Base-by-base conservation (phyloP, 2,113 vertebrate species). In the Lophura nycthemera region DNA sequence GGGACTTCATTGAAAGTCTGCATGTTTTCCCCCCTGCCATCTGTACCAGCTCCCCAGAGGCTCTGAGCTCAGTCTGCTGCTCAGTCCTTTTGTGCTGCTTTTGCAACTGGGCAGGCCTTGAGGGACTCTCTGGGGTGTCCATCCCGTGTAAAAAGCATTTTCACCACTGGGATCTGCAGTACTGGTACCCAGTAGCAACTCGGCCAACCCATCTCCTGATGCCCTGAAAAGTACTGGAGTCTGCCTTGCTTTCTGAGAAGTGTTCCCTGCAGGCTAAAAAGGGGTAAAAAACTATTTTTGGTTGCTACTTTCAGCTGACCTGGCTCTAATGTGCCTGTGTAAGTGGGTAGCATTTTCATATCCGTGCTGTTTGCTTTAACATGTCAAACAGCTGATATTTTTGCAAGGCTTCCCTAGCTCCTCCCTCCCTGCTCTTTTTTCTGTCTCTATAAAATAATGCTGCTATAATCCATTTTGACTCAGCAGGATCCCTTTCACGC, bases 401-500 rank as follows among this genome's bases (percentile, higher is more conserved):
- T 57, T 93, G 54, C 54, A 92, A 87, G 83, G 67, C 48, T 92
- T 76, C 30, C 72, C 69, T 86, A 45, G 72, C 70, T 88, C 74
- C 21, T 92, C 75, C 83, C 19, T 81, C 75, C 86, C 19, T 77
- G 25, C 59, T 32, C 71, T 78, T 69, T 59, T 73, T 86, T 57
- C 92, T 78, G 57, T 83, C 52, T 92, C 93, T 85, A 50, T 93
- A 89, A 95, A 94, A 93, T 94, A 95, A 92, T 74, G 72, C 92
- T 63, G 66, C 91, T 86, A 75, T 89, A 92, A 91, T 90, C 90
- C 81, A 84, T 84, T 96, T 93, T 91, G 93, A 92, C 90, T 94
- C 93, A 89, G 88, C 96, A 77, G 93, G 88, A 90, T 92, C 94
- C 65, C 63, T 92, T 89, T 89, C 92, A 96, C 1, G 14, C 93